These are phyloP conservation scores for Diplazon laetatorius DNA, from an alignment of 2,888 invertebrate genomes.

Conservation along the genomic window DNA sequence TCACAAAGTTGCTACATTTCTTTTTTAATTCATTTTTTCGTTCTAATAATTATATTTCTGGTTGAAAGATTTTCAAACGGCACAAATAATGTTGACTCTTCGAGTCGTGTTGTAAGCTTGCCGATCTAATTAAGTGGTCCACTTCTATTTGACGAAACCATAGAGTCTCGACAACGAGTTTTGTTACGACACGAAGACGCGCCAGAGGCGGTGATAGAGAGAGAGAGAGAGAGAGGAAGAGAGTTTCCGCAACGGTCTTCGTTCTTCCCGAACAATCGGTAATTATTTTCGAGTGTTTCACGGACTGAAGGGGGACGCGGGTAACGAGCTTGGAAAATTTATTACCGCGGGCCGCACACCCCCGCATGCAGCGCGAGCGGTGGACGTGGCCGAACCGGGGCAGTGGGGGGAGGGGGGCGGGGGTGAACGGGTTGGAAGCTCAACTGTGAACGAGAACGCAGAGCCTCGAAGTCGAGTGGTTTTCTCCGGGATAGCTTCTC, in stretches of 20 bases:
- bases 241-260: constrained; percentile 27
- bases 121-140: constrained; percentile 21
- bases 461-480: constrained; percentile 56
- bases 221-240: too few relatives aligned
- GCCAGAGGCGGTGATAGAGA: constrained; percentile 3
- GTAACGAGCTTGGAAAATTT: constrained; percentile 56
- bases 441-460: constrained; percentile 41
- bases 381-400: background rate
- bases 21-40: too few relatives aligned
- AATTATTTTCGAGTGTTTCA: constrained; percentile 59
- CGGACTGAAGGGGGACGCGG: constrained; percentile 7
- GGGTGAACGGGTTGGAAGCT: constrained; percentile 14
- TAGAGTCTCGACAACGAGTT: constrained; percentile 26
- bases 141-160: constrained; percentile 14
- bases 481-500: constrained; percentile 60
- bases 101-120: background rate
- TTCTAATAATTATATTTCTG: too few relatives aligned
- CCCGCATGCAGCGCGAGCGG: constrained; percentile 30
- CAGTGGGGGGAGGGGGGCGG: background rate
- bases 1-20: too few relatives aligned
- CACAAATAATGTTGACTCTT: background rate
- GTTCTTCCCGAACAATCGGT: constrained; percentile 50
- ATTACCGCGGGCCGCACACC: constrained; percentile 48
- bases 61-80: background rate
- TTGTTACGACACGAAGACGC: constrained; percentile 11